Base-by-base conservation (phyloP, 2,797 vertebrate genomes). In the Syngnathus rostellatus region DNA sequence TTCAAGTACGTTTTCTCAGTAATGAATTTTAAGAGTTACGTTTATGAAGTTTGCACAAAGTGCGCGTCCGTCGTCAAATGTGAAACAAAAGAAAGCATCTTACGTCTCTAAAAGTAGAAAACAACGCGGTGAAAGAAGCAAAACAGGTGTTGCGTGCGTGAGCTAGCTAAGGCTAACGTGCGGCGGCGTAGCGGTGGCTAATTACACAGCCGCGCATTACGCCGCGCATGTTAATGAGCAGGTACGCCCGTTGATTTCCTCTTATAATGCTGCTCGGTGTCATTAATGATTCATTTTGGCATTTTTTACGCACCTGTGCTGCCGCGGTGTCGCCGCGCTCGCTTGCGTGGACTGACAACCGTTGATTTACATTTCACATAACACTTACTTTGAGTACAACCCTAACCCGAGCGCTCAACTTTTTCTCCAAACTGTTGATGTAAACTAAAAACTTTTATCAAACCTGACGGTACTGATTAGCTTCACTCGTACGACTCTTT, bases 261-360 rank as follows among this genome's bases (percentile, higher is more conserved):
- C 89, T 91, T 92, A 90, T 92, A 91, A 92, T 91, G 90, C 89
- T 91, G 91, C 89, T 91, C 89, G 90, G 90, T 88, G 86, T 87
- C 90, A 92, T 92, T 92, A 92, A 92, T 92, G 90, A 91, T 92
- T 92, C 91, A 92, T 92, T 89, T 86, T 77, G 65, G 86, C 82
- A 80, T 88, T 90, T 90, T 89, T 88, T 87, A 87, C 84, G 89
- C 91, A 92, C 91, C 91, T 92, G 91, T 84, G 89, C 84, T 85
- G 89, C 81, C 81, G 89, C 82, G 2, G 48, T 82, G 83, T 71
- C 74, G 71, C 78, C 76, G 85, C 79, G 58, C 58, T 62, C 5
- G 40, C 3, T 46, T 16, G 16, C 55, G 31, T 78, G 67, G 72
- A 63, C 31, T 82, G 81, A 85, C 83, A 83, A 81, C 74, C 74